Base-by-base conservation (phyloP, 2,797 vertebrate species). In the Eulemur coronatus region DNA sequence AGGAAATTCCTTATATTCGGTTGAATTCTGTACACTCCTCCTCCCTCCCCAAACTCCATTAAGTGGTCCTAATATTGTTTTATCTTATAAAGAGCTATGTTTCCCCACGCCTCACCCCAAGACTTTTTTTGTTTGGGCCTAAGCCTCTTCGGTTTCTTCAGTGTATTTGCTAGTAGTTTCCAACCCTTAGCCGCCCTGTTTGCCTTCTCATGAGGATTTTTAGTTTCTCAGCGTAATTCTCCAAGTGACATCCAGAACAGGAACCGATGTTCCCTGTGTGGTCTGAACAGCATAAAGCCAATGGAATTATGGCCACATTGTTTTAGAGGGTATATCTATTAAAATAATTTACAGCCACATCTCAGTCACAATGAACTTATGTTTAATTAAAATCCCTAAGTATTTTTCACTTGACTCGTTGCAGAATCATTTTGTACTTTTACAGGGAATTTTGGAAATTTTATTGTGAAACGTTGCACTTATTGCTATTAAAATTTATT, bases 151-250 rank as follows among this genome's bases (percentile, higher is more conserved):
- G 38, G 48, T 76, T 92, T 81, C 50, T 80, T 93, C 4, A 41
- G 5, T 30, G 22, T 28, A 72, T 59, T 87, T 93, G n/a, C 48
- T 78, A 43, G 52, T 57, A 7, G n/a, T 67, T 84, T 76, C 84
- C 63, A 46, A 46, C 7, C n/a, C 59, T 70, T n/a, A 59, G 20
- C 1, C 13, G 26, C 4, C 5, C 30, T 57, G 18, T 9, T 22
- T n/a, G n/a, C 61, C 57, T 87, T 97, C 78, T 79, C 41, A 33
- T 41, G 43, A 91, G 17, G 30, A 79, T n/a, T 81, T 96, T 76
- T 13, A 59, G 30, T 91, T 94, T 82, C 11, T 82, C 4, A 52
- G 9, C 41, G 9, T 75, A 55, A 52, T 89, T 95, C 75, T 94
- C 78, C 65, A 86, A 79, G 28, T 35, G 69, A 72, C 4, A 78